Evolutionary conservation across 1,140 invertebrate species (phyloP), one percentile per base, ranked within the genome.

Genomic region (Drosophila yakuba): DNA sequence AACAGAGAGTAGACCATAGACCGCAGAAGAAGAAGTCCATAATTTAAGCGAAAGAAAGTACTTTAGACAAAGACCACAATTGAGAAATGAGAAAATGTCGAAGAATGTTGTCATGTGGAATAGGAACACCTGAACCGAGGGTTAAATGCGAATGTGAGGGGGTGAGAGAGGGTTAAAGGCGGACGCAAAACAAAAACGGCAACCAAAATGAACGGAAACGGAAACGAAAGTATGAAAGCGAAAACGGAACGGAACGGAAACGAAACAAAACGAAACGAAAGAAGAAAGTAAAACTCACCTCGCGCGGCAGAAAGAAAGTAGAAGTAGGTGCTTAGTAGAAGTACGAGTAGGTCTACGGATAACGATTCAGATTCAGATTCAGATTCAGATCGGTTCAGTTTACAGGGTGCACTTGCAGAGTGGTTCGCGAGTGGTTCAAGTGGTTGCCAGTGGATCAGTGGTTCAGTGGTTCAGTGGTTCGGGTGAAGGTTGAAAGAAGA

Each of bases 261-360:
- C 3, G 48, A 64, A 73, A 73, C 52, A 35, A 43, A 71, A 60
- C 39, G 23, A 56, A 50, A 73, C 39, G 45, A 72, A 76, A 60
- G 45, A 74, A 78, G 43, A 44, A 48, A 80, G 69, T 71, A 67
- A 83, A 84, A 85, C 82, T 85, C 82, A 85, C 82, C 82, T 85
- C 80, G 32, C 74, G 59, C 52, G 66, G 44, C 68, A 48, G 66
- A 78, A 69, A 62, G 50, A 78, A 77, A 69, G 55, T 74, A 74
- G 77, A 75, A 69, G 43, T 15, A 43, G 75, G 54, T 67, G 75
- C 72, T 75, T 62, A 55, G 69, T 64, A 74, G 71, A 50, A 36
- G 38, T 32, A 32, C 8, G 36, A 36, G 38, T 32, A 32, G 32
- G 36, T 50, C 25, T 66, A 68, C 45, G 15, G 36, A 38, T 25